These are phyloP conservation scores for Yasuhikotakia modesta DNA, from an alignment of 2,797 vertebrate genomes.

Conservation along the genomic window DNA sequence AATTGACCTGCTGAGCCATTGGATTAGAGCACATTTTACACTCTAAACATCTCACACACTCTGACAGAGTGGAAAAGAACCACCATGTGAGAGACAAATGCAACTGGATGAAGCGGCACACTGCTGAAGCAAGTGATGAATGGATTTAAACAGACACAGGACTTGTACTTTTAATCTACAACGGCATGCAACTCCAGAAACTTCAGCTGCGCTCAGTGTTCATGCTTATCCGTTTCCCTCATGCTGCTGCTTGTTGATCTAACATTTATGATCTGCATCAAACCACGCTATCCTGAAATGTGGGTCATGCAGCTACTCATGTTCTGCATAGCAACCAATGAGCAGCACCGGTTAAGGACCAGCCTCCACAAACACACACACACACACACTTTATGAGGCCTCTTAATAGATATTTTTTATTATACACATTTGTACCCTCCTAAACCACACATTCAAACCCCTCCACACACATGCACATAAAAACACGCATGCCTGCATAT, in stretches of 20 bases:
- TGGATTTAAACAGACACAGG: constrained; percentile 8
- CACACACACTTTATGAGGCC: too few relatives aligned
- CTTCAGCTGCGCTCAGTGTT: background rate
- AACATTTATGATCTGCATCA: constrained; percentile 67
- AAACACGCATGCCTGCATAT: background rate
- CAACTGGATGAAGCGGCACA: constrained; percentile 38
- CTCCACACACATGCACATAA: constrained; percentile 11
- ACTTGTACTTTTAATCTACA: background rate
- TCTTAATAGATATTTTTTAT: too few relatives aligned
- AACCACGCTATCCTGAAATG: constrained; percentile 66
- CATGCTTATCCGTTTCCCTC: constrained; percentile 17
- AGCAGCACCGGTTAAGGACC: constrained; percentile 45
- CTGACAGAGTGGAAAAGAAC: constrained; percentile 10
- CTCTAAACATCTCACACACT: constrained; percentile 32
- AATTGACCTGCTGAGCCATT: constrained; percentile 58
- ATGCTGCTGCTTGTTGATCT: constrained; percentile 58
- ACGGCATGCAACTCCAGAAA: constrained; percentile 9
- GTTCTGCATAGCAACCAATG: constrained; percentile 62
- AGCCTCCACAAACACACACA: constrained; percentile 32
- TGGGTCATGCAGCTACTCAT: constrained; percentile 68
- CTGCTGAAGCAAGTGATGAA: constrained; percentile 3
- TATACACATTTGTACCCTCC: too few relatives aligned
- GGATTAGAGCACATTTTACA: constrained; percentile 61
- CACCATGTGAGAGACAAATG: constrained; percentile 1
- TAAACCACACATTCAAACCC: constrained; percentile 2